phyloP scores from a whole-genome alignment of 1,140 invertebrate genomes.

The Pseudomyrmex flavicornis region DNA sequence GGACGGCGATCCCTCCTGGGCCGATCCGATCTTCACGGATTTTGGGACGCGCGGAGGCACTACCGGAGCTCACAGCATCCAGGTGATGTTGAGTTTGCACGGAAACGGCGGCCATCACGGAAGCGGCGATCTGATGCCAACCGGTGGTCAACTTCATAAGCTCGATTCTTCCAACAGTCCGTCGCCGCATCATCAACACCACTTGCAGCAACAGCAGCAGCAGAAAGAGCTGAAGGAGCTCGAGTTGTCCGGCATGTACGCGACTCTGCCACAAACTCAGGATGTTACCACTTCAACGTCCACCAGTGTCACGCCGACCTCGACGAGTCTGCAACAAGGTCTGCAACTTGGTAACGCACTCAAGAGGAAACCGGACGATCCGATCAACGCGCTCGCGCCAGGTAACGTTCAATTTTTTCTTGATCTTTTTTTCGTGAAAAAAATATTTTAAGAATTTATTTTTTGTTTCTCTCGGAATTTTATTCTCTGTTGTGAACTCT shows the following conservation, averaged over 20 bases:
- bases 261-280: constrained; percentile 79
- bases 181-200: constrained; percentile 80
- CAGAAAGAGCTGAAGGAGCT: constrained; percentile 83
- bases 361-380: constrained; percentile 82
- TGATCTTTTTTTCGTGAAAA: neutral
- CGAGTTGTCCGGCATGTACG: constrained; percentile 83
- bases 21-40: constrained; percentile 91
- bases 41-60: constrained; percentile 87
- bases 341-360: constrained; percentile 80
- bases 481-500: neutral
- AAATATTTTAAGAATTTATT: neutral
- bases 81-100: constrained; percentile 91
- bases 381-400: constrained; percentile 79
- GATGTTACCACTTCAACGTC: constrained; percentile 82
- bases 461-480: neutral
- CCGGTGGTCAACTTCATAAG: constrained; percentile 84
- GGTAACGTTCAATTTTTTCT: constrained; percentile 70
- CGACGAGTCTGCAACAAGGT: constrained; percentile 80
- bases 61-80: constrained; percentile 87
- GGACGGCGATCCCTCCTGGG: constrained; percentile 89
- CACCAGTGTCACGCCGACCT: constrained; percentile 76
- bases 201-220: constrained; percentile 79
- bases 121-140: constrained; percentile 81
- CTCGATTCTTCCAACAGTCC: constrained; percentile 84
- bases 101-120: constrained; percentile 83